These are phyloP conservation scores for Tethya wilhelma DNA, from an alignment of 37 sponge, comb jelly and placozoan species.

Conservation along the genomic window DNA sequence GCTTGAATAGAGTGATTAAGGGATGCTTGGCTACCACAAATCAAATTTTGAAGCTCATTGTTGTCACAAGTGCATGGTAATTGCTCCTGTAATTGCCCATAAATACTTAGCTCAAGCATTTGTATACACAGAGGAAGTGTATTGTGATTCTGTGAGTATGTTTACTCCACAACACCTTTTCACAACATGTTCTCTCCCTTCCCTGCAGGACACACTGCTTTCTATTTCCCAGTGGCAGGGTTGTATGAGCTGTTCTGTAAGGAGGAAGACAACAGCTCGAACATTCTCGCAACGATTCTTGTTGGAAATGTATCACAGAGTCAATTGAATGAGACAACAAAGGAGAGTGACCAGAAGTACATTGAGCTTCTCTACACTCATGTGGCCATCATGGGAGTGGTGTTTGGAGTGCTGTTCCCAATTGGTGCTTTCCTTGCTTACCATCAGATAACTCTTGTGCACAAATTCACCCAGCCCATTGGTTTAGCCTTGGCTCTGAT, in stretches of 20 bases:
- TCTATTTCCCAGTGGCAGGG: constrained; percentile 27
- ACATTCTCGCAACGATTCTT: constrained; percentile 11
- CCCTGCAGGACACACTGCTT: neutral
- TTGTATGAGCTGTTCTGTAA: constrained; percentile 19
- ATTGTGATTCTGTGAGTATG: no score
- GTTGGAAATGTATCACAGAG: neutral
- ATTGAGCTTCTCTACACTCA: constrained; percentile 45
- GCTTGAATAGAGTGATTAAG: no score
- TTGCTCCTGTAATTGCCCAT: no score
- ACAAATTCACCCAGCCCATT: constrained; percentile 38
- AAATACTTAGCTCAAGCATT: no score
- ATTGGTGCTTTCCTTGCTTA: constrained; percentile 51
- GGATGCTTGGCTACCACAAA: no score
- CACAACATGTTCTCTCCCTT: neutral
- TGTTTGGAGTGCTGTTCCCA: constrained; percentile 51
- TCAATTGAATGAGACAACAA: neutral
- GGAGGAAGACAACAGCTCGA: neutral
- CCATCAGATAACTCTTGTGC: neutral
- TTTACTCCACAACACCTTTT: no score
- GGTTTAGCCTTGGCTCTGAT: constrained; percentile 14
- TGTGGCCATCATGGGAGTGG: constrained; percentile 45
- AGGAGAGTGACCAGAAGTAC: neutral
- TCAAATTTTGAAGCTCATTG: no score
- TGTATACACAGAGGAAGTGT: no score
- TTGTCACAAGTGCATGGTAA: no score